Percentiles rank a stretch among this genome's conserved stretches.
These are phyloP conservation scores for Macaria liturata DNA, from an alignment of 2,888 invertebrate species.

Conservation along the genomic window DNA sequence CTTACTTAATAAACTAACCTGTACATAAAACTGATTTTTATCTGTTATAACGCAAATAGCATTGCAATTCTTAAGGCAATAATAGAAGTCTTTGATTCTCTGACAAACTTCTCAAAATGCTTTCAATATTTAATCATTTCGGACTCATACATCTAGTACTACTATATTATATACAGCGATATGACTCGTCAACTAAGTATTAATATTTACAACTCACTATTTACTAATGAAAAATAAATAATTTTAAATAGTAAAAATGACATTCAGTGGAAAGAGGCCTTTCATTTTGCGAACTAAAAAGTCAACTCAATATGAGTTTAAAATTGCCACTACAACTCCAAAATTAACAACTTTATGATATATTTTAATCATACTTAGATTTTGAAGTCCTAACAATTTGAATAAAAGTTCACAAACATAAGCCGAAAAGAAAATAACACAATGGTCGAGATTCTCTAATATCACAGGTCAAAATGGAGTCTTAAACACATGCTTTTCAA, in stretches of 20 bases:
- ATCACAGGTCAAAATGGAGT: slow-evolving; percentile 79
- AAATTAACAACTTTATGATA: no score
- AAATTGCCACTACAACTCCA: no score
- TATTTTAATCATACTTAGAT: no score
- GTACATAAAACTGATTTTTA: neutral
- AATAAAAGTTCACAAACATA: no score
- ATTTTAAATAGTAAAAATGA: slow-evolving; percentile 54
- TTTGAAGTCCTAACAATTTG: no score
- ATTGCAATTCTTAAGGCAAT: slow-evolving; percentile 3
- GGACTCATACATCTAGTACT: slow-evolving; percentile 38
- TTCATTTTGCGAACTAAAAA: neutral
- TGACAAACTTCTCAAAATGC: neutral
- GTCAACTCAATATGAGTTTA: no score
- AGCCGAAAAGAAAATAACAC: no score
- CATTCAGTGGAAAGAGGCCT: slow-evolving; percentile 64
- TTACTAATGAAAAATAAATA: slow-evolving; percentile 67
- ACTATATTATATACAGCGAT: slow-evolving; percentile 68
- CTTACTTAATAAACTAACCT: neutral
- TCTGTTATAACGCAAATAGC: no score
- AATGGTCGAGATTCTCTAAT: slow-evolving; percentile 51
- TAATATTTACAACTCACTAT: slow-evolving; percentile 59
- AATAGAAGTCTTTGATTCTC: slow-evolving; percentile 1
- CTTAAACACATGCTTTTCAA: slow-evolving; percentile 66
- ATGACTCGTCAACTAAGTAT: slow-evolving; percentile 35
- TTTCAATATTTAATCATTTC: neutral